A percentile compares a stretch with the other conserved stretches of the same genome.
phyloP scores from a whole-genome alignment of 2,797 vertebrate genomes.

The Petrocephalus sullivani region DNA sequence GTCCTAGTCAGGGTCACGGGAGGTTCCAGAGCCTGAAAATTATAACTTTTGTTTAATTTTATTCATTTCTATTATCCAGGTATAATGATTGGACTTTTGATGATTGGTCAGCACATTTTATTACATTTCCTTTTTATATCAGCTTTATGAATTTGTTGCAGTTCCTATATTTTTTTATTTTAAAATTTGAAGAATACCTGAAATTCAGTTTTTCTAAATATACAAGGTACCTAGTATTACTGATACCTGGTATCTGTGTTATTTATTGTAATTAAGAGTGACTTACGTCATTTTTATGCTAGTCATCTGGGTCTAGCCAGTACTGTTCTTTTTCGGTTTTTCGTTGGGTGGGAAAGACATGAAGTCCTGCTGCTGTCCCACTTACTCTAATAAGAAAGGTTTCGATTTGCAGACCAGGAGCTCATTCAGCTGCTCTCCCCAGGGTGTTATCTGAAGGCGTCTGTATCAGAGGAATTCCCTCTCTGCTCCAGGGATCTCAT shows the following conservation, averaged over 20 bases:
- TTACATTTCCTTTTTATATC: background rate
- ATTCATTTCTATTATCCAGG: background rate
- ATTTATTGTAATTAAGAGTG: background rate
- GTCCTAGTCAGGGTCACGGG: background rate
- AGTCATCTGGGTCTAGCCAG: background rate
- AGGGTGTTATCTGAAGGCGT: conserved; percentile 23
- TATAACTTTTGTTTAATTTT: too few species aligned
- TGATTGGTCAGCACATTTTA: background rate
- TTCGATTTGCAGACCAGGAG: conserved; percentile 11
- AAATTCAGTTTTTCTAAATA: background rate
- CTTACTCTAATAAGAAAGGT: conserved; percentile 8
- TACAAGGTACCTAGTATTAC: background rate
- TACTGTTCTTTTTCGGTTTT: background rate
- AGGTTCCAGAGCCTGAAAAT: background rate
- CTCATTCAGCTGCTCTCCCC: conserved; percentile 14
- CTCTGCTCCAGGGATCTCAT: conserved; percentile 11
- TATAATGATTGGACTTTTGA: background rate
- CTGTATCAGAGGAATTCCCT: conserved; percentile 20
- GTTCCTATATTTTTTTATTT: background rate
- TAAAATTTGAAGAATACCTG: background rate
- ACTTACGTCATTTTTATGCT: background rate
- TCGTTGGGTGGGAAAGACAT: background rate
- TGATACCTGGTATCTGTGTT: background rate
- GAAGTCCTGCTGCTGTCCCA: conserved; percentile 9
- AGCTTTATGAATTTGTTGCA: background rate